A percentile compares a stretch with the other conserved stretches of the same genome.
Conservation (phyloP, 2,797 vertebrate species). For the Kryptopterus vitreolus region DNA sequence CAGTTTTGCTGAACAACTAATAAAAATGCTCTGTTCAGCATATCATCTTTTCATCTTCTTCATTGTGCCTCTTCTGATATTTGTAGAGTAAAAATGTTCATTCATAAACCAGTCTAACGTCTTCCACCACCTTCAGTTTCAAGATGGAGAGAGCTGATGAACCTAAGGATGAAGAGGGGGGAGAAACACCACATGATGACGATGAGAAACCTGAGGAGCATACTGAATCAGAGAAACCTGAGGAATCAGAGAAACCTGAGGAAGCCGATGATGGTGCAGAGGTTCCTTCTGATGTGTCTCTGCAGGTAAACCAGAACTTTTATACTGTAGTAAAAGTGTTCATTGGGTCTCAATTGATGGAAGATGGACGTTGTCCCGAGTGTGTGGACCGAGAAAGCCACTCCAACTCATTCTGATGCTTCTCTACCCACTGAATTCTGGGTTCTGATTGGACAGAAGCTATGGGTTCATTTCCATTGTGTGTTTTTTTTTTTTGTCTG, state of each 20-base stretch:
- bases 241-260: neutral
- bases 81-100: neutral
- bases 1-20: too few species aligned
- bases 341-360: neutral
- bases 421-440: neutral
- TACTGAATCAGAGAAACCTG: neutral
- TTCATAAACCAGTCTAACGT: neutral
- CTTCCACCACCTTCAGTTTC: neutral
- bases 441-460: neutral
- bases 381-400: neutral
- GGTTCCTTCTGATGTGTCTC: neutral
- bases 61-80: neutral
- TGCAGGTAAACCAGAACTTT: neutral
- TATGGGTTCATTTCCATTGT: neutral
- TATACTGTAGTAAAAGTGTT: neutral
- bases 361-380: too few species aligned
- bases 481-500: neutral
- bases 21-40: too few species aligned
- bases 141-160: constrained; percentile 3
- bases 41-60: neutral
- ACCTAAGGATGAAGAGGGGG: neutral
- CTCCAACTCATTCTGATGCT: neutral
- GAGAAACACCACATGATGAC: neutral
- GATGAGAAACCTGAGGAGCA: neutral
- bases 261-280: neutral